phyloP scores from a whole-genome alignment of 2,113 vertebrate genomes.

The Andinoacara biseriatus region DNA sequence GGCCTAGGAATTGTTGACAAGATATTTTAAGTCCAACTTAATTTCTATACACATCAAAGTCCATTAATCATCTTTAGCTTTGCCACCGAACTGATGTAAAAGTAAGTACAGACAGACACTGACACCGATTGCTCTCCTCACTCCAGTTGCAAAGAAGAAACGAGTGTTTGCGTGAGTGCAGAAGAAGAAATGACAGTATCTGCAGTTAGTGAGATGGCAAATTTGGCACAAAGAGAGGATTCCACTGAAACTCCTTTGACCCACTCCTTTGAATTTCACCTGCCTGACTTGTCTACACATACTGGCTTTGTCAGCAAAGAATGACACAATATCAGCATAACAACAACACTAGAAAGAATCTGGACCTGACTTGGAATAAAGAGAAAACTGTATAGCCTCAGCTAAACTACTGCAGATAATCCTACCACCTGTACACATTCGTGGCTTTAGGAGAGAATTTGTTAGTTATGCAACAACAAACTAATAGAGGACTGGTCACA shows the following conservation, averaged over 20 bases:
- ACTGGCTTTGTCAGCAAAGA: background rate
- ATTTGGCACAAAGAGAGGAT: background rate
- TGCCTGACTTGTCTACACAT: background rate
- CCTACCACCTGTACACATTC: conserved; percentile 27
- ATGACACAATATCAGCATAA: background rate
- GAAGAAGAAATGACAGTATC: background rate
- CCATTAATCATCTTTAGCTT: background rate
- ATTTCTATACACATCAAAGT: background rate
- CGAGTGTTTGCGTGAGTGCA: conserved; percentile 17
- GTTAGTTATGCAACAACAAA: background rate
- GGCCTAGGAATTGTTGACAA: background rate
- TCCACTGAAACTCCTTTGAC: background rate
- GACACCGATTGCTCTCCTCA: background rate
- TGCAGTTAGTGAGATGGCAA: background rate
- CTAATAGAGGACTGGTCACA: background rate
- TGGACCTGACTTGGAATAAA: background rate
- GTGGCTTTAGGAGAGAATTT: background rate
- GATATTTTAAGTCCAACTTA: background rate
- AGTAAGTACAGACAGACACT: conserved; percentile 13
- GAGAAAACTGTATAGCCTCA: conserved; percentile 7
- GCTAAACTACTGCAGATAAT: conserved; percentile 9
- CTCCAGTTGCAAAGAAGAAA: conserved; percentile 9
- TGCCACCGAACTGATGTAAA: background rate
- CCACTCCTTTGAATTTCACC: background rate
- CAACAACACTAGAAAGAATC: background rate